Base-by-base conservation (phyloP, 2,797 vertebrate genomes). In the Myotis daubentonii region DNA sequence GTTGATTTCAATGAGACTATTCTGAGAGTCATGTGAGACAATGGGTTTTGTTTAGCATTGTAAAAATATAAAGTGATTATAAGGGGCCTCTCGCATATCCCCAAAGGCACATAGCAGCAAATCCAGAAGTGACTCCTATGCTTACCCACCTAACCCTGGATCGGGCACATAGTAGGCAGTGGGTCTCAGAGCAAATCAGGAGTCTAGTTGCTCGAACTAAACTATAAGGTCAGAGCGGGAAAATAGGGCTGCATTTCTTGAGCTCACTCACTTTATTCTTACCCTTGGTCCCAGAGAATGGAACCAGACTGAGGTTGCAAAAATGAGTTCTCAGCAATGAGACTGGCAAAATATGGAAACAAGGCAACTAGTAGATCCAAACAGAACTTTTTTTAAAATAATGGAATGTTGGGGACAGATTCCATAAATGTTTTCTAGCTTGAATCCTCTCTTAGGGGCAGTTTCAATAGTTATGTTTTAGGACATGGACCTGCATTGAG, bases 371-470 rank as follows among this genome's bases (percentile, higher is more conserved):
- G 23, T 19, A 80, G 30, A 76, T 75, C 51, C 74, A 20, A 47
- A 66, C 0, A 65, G 8, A 49, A 47, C 30, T 33, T 57, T 57
- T 62, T 83, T 88, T 15, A 13, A 8, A 44, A 41, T n/a, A 84
- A 84, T 47, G 25, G 36, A 30, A 81, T 68, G 10, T 75, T 55
- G 28, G 38, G 47, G 16, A 76, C 44, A 72, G 51, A 84, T 53
- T 78, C 28, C 76, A 80, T 66, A 74, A 44, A 44, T 70, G 36
- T 20, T 22, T 92, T 89, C 91, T 72, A 90, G 57, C 11, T 95
- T 92, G 74, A 65, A 53, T 81, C 44, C 33, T 53, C 33, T 81
- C 51, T 41, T 41, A 74, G 2, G 51, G 55, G 23, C 55, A 82
- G 57, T 78, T 78, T 81, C 12, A 65, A 20, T 22, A 53, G 8